Evolutionary conservation across 2,888 invertebrate genomes (phyloP).

Genomic region (Napeogenes inachia): DNA sequence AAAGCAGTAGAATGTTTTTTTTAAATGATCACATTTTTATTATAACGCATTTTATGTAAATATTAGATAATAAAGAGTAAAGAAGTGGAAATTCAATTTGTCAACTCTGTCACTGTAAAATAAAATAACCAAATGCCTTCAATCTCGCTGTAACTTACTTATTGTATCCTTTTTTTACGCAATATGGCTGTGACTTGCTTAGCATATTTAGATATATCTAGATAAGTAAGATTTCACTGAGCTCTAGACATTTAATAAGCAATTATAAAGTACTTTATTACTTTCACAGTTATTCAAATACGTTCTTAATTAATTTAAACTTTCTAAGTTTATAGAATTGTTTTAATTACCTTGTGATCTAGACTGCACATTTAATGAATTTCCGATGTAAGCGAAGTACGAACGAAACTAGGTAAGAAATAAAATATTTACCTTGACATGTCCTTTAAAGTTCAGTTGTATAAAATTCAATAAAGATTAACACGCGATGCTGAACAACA

Average conservation of each 20-base stretch:
- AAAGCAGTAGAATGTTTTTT: too few species aligned
- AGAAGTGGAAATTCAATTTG: neutral
- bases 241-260: too few species aligned
- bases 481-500: too few species aligned
- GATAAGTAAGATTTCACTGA: too few species aligned
- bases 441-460: slow-evolving; percentile 1
- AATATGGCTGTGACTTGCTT: neutral
- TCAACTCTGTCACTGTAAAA: neutral
- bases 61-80: slow-evolving; percentile 2
- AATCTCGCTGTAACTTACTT: neutral
- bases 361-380: neutral
- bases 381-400: neutral
- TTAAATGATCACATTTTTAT: neutral
- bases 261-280: too few species aligned
- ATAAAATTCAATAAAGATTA: neutral
- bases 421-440: neutral
- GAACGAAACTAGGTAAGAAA: neutral
- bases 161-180: neutral
- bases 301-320: too few species aligned
- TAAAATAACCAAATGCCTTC: neutral
- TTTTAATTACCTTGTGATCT: neutral
- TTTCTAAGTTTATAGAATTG: too few species aligned
- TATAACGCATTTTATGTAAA: neutral
- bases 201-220: too few species aligned
- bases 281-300: too few species aligned